Base-by-base conservation (phyloP, 2,113 vertebrate species). In the Drymodes brunneopygia region DNA sequence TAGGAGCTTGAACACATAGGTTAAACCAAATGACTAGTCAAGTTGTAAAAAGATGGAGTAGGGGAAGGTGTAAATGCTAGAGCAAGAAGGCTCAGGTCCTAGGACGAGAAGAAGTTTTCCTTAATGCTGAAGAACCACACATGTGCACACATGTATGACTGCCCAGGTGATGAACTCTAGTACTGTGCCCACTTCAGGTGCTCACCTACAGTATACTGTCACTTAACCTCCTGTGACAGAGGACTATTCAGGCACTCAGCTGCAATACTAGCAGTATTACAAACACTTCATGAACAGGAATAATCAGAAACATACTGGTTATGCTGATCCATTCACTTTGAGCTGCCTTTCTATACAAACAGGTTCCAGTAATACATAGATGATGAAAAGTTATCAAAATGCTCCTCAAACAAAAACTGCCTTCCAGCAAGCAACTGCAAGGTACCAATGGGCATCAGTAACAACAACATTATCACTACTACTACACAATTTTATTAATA, bases 111-210 rank as follows among this genome's bases (percentile, higher is more conserved):
- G 6, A 23, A 48, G 35, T 44, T 81, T 70, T 29, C 31, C 7
- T 12, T 31, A 48, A 53, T 12, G 19, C 11, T 27, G 12, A 27
- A 36, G 40, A 78, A 69, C 25, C 40, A 44, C 5, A 22, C 6
- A 31, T 0, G 1, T 6, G 47, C 11, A 31, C 15, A 50, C 2
- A 13, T 1, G 1, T 40, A 47, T 38, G 71, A 44, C 4, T 11
- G 15, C 33, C 77, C 4, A 42, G 27, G 12, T 38, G 57, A 31
- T 29, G 15, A 29, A 28, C 33, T 78, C 47, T 15, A 84, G 64
- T 11, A 42, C 35, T 36, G 13, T 0, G 3, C 12, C 67, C 6
- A 36, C 33, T 14, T 54, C 77, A 56, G 58, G 23, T 35, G 21
- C 40, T 69, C 40, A 42, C 15, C 48, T 23, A 35, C 40, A 54